Evolutionary conservation across 2,888 invertebrate genomes (phyloP).

Genomic region (Mythimna albipuncta): DNA sequence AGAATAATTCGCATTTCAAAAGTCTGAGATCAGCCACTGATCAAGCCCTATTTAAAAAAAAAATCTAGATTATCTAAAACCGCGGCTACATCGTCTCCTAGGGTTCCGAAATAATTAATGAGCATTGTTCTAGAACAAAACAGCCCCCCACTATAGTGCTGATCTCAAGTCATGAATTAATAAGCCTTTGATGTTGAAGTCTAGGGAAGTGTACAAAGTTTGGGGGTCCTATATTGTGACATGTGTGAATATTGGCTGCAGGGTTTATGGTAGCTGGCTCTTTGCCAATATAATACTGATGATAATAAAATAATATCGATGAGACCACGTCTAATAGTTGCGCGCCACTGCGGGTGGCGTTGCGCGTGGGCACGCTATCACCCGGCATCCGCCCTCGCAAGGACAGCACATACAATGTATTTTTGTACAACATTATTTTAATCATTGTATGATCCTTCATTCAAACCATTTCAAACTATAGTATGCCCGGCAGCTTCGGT

Average conservation of each 20-base stretch:
- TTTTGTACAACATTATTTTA: constrained; percentile 38
- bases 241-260: background rate
- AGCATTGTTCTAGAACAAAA: no score
- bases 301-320: background rate
- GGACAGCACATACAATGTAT: constrained; percentile 68
- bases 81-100: no score
- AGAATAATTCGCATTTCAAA: no score
- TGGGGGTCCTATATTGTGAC: no score
- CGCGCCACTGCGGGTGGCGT: constrained; percentile 45
- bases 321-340: constrained; percentile 18
- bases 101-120: no score
- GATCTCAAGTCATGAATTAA: no score
- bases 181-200: no score
- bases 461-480: background rate
- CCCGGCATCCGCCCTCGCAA: constrained; percentile 77
- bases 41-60: no score
- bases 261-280: background rate
- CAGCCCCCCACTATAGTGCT: no score
- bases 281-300: background rate
- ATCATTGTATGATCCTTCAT: constrained; percentile 18
- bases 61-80: no score
- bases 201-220: no score
- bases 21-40: no score
- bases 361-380: constrained; percentile 78
- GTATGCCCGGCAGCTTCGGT: background rate